These are phyloP conservation scores for Dermochelys coriacea DNA, from an alignment of 2,797 vertebrate species.

Conservation along the genomic window DNA sequence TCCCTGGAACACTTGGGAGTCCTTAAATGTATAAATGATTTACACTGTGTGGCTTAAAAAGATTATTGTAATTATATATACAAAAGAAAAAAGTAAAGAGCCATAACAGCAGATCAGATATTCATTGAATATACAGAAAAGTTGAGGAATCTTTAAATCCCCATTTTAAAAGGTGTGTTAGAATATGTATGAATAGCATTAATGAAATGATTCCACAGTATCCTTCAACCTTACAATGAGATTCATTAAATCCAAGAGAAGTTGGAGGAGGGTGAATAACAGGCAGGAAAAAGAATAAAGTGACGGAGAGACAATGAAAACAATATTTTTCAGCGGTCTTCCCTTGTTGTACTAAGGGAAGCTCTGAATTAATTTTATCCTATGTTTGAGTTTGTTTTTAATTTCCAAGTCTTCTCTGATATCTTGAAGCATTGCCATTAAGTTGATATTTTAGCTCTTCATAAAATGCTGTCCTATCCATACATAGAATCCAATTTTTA, in stretches of 20 bases:
- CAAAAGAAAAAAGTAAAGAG: background rate
- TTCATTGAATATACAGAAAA: background rate
- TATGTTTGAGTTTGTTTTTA: conserved; percentile 49
- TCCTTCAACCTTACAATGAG: background rate
- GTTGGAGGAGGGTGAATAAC: background rate
- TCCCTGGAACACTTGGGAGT: background rate
- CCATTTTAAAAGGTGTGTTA: background rate
- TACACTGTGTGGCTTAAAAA: background rate
- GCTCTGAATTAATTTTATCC: conserved; percentile 56
- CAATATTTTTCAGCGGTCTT: conserved; percentile 33
- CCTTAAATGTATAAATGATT: background rate
- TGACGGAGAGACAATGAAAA: conserved; percentile 59
- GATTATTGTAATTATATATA: background rate
- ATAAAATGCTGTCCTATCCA: conserved; percentile 40
- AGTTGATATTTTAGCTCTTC: conserved; percentile 37
- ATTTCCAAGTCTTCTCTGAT: conserved; percentile 51
- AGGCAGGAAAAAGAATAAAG: background rate
- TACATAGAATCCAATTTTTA: conserved; percentile 30
- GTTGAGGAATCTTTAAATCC: background rate
- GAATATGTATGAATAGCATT: background rate
- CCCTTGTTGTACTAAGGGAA: conserved; percentile 2
- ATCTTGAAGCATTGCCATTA: conserved; percentile 53
- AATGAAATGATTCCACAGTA: background rate
- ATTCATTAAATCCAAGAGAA: conserved; percentile 19
- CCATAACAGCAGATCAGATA: background rate